Evolutionary conservation across 92 coral and sea anemone genomes (phyloP).

Genomic region (Parazoanthus swiftii): DNA sequence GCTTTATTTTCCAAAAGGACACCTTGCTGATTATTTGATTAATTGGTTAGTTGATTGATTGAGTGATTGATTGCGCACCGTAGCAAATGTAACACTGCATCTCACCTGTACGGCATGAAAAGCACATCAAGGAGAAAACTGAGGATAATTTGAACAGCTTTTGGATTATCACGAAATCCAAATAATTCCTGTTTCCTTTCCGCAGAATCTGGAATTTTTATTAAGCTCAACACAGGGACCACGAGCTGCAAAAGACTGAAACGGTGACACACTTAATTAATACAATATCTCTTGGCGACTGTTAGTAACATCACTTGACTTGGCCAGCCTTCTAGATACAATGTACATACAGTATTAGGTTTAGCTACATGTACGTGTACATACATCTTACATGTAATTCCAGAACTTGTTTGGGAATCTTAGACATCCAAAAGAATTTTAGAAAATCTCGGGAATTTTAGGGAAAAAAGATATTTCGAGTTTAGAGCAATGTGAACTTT

Average conservation of each 20-base stretch:
- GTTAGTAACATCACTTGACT: neutral
- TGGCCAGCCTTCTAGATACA: neutral
- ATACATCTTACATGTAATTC: no score
- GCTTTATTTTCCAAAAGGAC: no score
- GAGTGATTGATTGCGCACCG: no score
- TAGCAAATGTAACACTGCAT: neutral
- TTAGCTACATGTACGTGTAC: no score
- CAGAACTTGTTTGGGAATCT: no score
- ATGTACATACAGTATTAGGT: neutral
- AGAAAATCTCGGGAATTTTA: no score
- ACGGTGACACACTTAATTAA: neutral
- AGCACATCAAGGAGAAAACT: conserved; percentile 83
- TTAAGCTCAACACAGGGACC: conserved; percentile 72
- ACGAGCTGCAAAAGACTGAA: conserved; percentile 82
- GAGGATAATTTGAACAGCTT: conserved; percentile 57
- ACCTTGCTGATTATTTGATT: no score
- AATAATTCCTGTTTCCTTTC: conserved; percentile 67
- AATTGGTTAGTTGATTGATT: no score
- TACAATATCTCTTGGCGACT: neutral
- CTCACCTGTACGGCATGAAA: conserved; percentile 86
- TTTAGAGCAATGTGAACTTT: no score
- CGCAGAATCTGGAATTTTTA: conserved; percentile 65
- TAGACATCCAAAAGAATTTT: no score
- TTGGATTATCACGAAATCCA: conserved; percentile 58
- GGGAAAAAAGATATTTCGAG: no score